Base-by-base conservation (phyloP, 23 tunicate genomes). In the Aplidium turbinatum region DNA sequence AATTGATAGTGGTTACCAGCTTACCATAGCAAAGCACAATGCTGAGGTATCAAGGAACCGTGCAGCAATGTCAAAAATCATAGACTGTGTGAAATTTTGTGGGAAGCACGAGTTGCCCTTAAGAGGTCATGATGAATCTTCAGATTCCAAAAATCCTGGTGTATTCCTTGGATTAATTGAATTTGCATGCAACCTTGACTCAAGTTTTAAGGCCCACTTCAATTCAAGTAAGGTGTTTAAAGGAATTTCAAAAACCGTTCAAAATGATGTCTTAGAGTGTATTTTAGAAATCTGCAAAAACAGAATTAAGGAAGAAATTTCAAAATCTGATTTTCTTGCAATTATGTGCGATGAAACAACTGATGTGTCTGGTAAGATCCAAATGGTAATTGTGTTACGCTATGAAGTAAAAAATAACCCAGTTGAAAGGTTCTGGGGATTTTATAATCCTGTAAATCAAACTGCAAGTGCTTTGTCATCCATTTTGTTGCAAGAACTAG, bases 401-500 rank as follows among this genome's bases (percentile, higher is more conserved):
- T 64, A 64, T 21, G 47, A 32, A 64, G n/a, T 33, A 2, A 32
- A 64, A 33, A 28, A 47, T 33, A 31, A 64, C 18, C 33, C 35
- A 5, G 13, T 29, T 33, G 47, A 64, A 36, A 35, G 71, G 25
- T 64, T 64, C 35, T 30, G 71, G 47, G 71, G 47, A 19, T 64
- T 64, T 64, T 64, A 11, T n/a, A 64, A 7, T 64, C 71, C 71
- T 33, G 47, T 33, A 64, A 64, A 64, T 64, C 71, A 64, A 64
- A 64, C 47, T 30, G 71, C 71, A 1, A 21, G 19, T 19, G 71
- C 22, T 24, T 19, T 64, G 20, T 64, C 71, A 2, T 19, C n/a
- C 11, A 1, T 35, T 33, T 18, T 64, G 40, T 35, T 34, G 25
- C 22, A 64, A 33, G 46, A 64, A 33, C 25, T 64, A 36, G 46